Conservation (phyloP, 64 coral and sea anemone genomes). For the Actinia tenebrosa region DNA sequence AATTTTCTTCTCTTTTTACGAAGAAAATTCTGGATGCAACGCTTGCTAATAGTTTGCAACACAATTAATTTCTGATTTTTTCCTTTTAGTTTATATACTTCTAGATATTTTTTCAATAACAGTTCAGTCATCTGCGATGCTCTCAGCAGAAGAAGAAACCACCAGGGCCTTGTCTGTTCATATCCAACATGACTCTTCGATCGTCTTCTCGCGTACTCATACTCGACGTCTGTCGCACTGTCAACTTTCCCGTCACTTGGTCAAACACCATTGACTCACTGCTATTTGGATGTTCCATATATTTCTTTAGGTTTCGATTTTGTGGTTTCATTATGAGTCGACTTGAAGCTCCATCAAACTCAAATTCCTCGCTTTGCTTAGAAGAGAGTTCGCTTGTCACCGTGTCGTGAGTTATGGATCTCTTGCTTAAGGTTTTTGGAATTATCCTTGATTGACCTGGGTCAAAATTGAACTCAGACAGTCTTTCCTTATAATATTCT, state of each 20-base stretch:
- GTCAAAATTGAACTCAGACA: not conserved
- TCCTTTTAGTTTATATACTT: no score
- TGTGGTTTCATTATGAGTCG: not conserved
- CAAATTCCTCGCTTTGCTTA: not conserved
- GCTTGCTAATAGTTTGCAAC: no score
- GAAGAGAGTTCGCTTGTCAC: not conserved
- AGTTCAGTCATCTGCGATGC: not conserved
- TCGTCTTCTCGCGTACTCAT: not conserved
- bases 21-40: no score
- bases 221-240: not conserved
- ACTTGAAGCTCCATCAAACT: not conserved
- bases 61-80: no score
- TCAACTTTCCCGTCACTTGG: not conserved
- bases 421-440: not conserved
- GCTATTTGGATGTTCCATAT: not conserved
- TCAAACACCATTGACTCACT: constrained; percentile 5
- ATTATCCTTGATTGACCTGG: not conserved
- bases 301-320: not conserved
- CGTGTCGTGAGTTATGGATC: not conserved
- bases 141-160: not conserved
- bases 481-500: no score
- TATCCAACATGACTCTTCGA: constrained; percentile 1
- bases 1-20: no score
- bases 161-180: constrained; percentile 8
- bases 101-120: no score